Evolutionary conservation across 1,140 invertebrate species (phyloP).

Genomic region (Drosophila repletoides): DNA sequence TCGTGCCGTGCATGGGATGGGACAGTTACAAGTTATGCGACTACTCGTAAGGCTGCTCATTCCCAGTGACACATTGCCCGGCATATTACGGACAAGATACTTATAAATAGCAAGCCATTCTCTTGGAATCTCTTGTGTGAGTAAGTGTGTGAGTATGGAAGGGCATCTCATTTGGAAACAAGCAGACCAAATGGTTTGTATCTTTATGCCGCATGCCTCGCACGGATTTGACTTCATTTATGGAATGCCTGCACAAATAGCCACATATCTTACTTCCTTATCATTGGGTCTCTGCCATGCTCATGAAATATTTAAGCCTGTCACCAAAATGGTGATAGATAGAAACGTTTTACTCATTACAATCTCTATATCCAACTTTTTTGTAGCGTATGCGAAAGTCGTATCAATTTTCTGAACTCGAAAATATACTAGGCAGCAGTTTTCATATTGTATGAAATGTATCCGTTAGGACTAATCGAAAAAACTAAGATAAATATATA

Average conservation of each 20-base stretch:
- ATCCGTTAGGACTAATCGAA: constrained; percentile 13
- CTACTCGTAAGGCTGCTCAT: not conserved
- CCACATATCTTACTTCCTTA: constrained; percentile 59
- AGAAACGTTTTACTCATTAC: not conserved
- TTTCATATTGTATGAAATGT: not conserved
- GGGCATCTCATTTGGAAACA: constrained; percentile 37
- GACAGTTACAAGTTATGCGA: constrained; percentile 18
- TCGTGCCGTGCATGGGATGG: not conserved
- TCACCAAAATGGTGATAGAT: too few species aligned
- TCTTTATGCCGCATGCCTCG: constrained; percentile 28
- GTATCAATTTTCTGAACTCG: constrained; percentile 6
- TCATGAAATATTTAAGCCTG: not conserved
- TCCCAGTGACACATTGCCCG: constrained; percentile 61
- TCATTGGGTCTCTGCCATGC: constrained; percentile 12
- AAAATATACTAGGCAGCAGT: constrained; percentile 7
- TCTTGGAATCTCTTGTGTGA: constrained; percentile 6
- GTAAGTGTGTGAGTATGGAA: not conserved
- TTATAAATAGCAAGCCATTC: constrained; percentile 57
- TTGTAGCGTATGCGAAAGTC: constrained; percentile 28
- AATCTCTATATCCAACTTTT: not conserved
- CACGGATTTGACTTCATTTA: constrained; percentile 53
- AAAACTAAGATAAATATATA: not conserved
- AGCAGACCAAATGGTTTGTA: constrained; percentile 42
- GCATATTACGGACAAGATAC: constrained; percentile 61
- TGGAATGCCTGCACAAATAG: constrained; percentile 57